Evolutionary conservation across 2,888 invertebrate genomes (phyloP).

Genomic region (Heteromyza rotundicornis): DNA sequence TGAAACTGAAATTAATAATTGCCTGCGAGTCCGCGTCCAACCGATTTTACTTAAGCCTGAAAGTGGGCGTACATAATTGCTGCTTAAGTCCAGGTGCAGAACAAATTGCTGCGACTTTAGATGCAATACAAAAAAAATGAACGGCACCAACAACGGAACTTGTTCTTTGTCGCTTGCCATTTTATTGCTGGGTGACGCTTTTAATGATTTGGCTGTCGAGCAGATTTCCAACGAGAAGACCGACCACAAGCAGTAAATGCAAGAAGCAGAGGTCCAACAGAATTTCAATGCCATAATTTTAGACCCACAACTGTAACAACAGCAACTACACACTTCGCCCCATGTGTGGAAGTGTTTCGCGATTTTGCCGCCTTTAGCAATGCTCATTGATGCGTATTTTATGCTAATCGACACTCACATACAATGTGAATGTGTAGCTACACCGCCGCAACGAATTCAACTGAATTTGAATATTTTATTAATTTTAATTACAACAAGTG

Average conservation of each 20-base stretch:
- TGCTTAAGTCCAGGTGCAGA: neutral
- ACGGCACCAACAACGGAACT: too few relatives aligned
- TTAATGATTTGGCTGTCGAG: too few relatives aligned
- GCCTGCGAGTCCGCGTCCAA: neutral
- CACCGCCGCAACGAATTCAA: too few relatives aligned
- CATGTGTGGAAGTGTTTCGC: neutral
- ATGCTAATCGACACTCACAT: too few relatives aligned
- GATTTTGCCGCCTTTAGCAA: too few relatives aligned
- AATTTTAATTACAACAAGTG: neutral
- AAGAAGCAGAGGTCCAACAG: neutral
- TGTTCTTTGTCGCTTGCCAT: too few relatives aligned
- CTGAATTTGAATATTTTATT: too few relatives aligned
- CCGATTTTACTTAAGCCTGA: neutral
- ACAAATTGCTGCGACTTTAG: neutral
- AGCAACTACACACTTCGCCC: neutral
- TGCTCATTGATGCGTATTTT: neutral
- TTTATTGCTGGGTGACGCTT: too few relatives aligned
- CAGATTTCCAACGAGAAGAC: neutral
- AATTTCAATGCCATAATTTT: slow-evolving; percentile 1
- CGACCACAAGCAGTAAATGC: neutral
- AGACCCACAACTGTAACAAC: neutral
- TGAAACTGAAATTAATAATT: neutral
- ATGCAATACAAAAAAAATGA: too few relatives aligned
- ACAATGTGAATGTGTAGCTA: too few relatives aligned
- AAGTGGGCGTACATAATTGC: neutral